Percentiles rank a stretch among this genome's conserved stretches.
Evolutionary conservation across 2,888 invertebrate species (phyloP).

Genomic region (Athripsodes cinereus): DNA sequence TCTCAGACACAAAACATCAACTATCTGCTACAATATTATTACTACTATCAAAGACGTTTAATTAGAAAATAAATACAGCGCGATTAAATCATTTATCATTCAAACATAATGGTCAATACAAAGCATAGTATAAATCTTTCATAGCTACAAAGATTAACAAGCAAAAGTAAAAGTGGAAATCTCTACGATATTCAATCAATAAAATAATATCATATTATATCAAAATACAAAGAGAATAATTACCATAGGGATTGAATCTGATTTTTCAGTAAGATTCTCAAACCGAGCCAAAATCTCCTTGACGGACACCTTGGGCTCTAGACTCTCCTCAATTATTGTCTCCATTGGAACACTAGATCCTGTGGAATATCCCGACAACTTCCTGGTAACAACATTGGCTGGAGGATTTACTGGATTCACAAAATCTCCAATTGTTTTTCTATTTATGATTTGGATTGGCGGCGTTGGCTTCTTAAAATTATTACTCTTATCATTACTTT

Average conservation of each 20-base stretch:
- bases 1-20: no score
- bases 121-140: no score
- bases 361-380: conserved; percentile 44
- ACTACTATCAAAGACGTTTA: no score
- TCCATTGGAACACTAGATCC: conserved; percentile 68
- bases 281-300: conserved; percentile 77
- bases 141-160: no score
- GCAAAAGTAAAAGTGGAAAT: not conserved
- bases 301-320: conserved; percentile 76
- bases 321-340: conserved; percentile 72
- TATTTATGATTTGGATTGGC: conserved; percentile 5
- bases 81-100: no score
- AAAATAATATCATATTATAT: not conserved
- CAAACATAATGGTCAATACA: no score
- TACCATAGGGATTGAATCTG: conserved; percentile 31
- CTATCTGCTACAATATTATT: no score
- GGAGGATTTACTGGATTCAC: conserved; percentile 10
- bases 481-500: conserved; percentile 28
- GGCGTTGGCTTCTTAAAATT: conserved; percentile 28
- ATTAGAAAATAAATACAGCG: no score
- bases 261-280: conserved; percentile 59
- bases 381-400: conserved; percentile 17
- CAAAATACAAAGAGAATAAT: not conserved
- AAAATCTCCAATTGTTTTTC: conserved; percentile 14
- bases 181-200: not conserved